phyloP scores from a whole-genome alignment of 2,113 vertebrate species.

The Seriola rivoliana region DNA sequence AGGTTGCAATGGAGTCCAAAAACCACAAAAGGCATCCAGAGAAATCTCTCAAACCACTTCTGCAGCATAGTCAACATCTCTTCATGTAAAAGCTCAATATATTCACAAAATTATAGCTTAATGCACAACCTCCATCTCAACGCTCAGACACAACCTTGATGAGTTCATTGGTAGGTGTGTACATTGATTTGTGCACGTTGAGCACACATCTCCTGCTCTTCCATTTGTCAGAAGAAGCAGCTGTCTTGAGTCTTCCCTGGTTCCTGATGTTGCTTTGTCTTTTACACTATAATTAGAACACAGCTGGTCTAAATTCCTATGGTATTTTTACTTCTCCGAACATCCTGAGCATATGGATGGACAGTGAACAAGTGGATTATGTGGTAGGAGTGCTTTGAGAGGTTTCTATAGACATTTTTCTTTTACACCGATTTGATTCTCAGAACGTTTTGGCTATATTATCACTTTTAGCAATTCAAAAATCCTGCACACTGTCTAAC shows the following conservation, averaged over 20 bases:
- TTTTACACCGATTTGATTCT: background rate
- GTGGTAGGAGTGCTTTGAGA: background rate
- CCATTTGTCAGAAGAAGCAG: background rate
- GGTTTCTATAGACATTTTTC: background rate
- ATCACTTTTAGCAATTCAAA: too few species aligned
- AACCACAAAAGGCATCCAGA: background rate
- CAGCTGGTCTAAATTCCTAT: background rate
- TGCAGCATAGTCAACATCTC: background rate
- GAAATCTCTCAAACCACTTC: background rate
- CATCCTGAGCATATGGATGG: background rate
- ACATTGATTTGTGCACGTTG: background rate
- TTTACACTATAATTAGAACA: conserved; percentile 15
- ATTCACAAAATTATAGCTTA: background rate
- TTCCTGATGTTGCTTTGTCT: conserved; percentile 4
- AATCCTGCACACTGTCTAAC: too few species aligned
- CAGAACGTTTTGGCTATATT: background rate
- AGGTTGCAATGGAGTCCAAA: conserved; percentile 1
- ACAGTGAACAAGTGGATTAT: background rate
- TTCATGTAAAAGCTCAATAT: background rate
- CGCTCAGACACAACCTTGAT: background rate
- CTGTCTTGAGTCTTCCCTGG: background rate
- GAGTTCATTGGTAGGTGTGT: background rate
- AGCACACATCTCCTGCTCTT: background rate
- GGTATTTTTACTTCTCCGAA: background rate
- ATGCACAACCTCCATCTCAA: background rate